Base-by-base conservation (phyloP, 2,113 vertebrate species). In the Nannobrachium achirus region DNA sequence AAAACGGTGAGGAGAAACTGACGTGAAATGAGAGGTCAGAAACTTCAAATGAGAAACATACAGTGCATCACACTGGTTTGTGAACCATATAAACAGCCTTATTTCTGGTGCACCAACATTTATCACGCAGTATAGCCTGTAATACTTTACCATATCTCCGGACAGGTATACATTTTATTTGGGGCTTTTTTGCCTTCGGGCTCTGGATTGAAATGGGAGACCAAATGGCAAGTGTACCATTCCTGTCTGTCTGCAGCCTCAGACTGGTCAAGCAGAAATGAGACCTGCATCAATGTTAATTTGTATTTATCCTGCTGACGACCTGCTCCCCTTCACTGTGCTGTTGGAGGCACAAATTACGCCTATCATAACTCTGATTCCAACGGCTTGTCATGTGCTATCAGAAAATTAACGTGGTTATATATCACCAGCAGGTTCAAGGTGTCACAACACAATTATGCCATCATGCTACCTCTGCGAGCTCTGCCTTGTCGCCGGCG, bases 381-480 rank as follows among this genome's bases (percentile, higher is more conserved):
- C 39, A 75, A 81, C 79, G 67, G 82, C 84, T 63, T 79, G 78
- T 81, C 70, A 75, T 76, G 80, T 61, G 82, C 90, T 92, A 92
- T 93, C 91, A 92, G 91, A 89, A 93, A 92, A 94, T 94, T 90
- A 94, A 92, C 89, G 90, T 92, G 89, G 88, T 85, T 90, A 84
- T 91, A 88, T 87, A 93, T 92, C 91, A 89, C 78, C 79, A 80
- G 79, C 60, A 63, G 91, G 92, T 91, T 93, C 91, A 93, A 80
- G 78, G 88, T 92, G 92, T 93, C 92, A 92, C 89, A 82, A 91
- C 89, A 92, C 92, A 93, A 93, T 93, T 93, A 93, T 91, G 89
- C 86, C 86, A 88, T 90, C 86, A 85, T 79, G 86, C 81, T 85
- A 89, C 90, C 78, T 89, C 92, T 88, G 88, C 82, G 66, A 77